phyloP scores from a whole-genome alignment of 1,140 invertebrate species.

The Bradysia coprophila region DNA sequence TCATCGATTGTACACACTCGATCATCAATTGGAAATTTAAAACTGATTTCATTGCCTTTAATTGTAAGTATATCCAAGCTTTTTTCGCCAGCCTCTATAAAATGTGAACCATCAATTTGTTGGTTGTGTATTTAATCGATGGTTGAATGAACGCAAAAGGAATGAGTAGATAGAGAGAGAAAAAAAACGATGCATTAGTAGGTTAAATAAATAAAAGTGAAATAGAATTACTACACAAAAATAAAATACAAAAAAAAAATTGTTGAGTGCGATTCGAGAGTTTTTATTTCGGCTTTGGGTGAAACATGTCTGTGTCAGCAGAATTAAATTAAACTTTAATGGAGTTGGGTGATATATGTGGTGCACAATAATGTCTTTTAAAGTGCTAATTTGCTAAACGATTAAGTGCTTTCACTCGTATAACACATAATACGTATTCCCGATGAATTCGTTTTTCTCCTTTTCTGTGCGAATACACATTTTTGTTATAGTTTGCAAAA shows the following conservation, averaged over 20 bases:
- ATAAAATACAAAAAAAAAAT: not conserved
- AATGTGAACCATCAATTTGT: not conserved
- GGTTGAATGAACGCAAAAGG: not conserved
- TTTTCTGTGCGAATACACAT: too few species aligned
- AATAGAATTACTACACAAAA: too few species aligned
- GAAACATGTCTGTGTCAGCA: not conserved
- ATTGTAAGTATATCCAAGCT: slow-evolving; percentile 8
- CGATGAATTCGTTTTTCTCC: too few species aligned
- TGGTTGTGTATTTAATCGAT: too few species aligned
- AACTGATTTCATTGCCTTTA: slow-evolving; percentile 21
- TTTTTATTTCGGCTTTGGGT: not conserved
- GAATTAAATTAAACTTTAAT: not conserved
- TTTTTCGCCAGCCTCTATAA: slow-evolving; percentile 5
- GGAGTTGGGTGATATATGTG: not conserved
- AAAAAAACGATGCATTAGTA: too few species aligned
- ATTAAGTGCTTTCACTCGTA: too few species aligned
- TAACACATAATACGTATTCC: too few species aligned
- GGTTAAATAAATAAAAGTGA: too few species aligned
- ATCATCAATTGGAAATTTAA: slow-evolving; percentile 22
- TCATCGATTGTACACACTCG: slow-evolving; percentile 23
- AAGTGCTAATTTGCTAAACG: too few species aligned
- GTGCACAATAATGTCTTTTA: too few species aligned
- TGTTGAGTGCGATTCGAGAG: not conserved
- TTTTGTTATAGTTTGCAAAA: too few species aligned
- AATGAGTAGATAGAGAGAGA: not conserved